Evolutionary conservation across 2,888 invertebrate species (phyloP), one percentile per base, ranked within the genome.

Genomic region (Orgyia antiqua): DNA sequence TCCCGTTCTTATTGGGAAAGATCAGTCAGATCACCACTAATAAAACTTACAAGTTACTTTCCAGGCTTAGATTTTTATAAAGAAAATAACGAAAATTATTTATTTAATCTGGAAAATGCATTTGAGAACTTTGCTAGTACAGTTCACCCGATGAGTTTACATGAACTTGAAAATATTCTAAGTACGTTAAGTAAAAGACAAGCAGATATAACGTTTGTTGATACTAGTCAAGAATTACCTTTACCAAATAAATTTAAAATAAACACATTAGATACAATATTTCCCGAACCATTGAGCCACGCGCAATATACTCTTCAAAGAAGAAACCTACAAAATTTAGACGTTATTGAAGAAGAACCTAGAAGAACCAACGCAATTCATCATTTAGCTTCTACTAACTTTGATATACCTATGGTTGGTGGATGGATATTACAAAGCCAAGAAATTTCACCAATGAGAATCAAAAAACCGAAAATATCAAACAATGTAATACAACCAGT

Each of bases 1-100:
- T 67, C 78, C 7, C 58, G 58, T 19, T 71, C 78, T 2, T 79
- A 68, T 48, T 83, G 82, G 82, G 84, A 84, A 32, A 66, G 83
- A 45, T 75, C 68, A 29, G 67, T 76, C 1, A 66, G 84, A 43
- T 83, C 84, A 6, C 78, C 79, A 2, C 38, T 70, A 10, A 55
- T 12, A 10, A 19, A 2, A 9, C 4, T 31, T 32, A 60, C 35
- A 34, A 42, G 46, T 18, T 39, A 51, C n/a, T 33, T 47, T 21
- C 36, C 62, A 13, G 42, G 59, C 44, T 41, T 55, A 27, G 52
- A 61, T 3, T 42, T 54, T 33, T 33, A 59, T 1, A 64, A 57
- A 33, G 58, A 54, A 11, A 73, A 68, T 32, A 67, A 70, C 35
- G 77, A 82, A 50, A 45, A 68, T 36, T 26, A 13, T 10, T 58